Conservation (phyloP, 1,140 invertebrate genomes). For the Hesperophylax magnus region DNA sequence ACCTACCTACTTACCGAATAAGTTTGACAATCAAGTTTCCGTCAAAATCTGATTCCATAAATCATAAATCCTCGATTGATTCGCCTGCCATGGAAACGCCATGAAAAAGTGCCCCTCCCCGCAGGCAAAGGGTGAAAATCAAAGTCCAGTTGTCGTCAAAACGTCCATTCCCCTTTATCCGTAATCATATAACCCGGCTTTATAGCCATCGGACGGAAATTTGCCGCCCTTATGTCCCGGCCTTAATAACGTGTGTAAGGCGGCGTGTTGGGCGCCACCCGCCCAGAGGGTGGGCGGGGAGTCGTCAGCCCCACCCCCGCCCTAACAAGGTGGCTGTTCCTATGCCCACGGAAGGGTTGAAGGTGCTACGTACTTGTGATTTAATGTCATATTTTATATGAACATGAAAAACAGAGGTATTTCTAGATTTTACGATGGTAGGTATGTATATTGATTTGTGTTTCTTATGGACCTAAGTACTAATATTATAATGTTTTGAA, state of each 20-base stretch:
- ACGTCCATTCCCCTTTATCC: constrained; percentile 45
- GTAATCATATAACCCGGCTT: constrained; percentile 58
- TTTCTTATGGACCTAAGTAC: no score
- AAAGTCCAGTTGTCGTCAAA: constrained; percentile 44
- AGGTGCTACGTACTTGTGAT: background rate
- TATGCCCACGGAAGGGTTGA: background rate
- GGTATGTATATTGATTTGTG: no score
- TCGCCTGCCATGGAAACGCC: constrained; percentile 27
- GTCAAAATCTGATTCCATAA: constrained; percentile 23
- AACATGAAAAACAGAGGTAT: background rate
- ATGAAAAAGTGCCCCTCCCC: constrained; percentile 39
- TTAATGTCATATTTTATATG: background rate
- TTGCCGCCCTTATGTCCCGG: constrained; percentile 47
- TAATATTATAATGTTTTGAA: no score
- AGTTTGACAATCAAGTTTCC: no score
- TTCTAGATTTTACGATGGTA: no score
- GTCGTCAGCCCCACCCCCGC: no score
- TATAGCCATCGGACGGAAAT: constrained; percentile 56
- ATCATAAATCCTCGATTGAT: constrained; percentile 21
- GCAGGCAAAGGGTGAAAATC: constrained; percentile 51
- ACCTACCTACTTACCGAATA: no score
- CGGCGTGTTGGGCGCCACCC: constrained; percentile 27
- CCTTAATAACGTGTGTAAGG: constrained; percentile 47
- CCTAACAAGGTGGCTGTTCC: no score
- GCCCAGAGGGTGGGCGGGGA: background rate